Conservation (phyloP, 92 coral and sea anemone species). For the Isaurus tuberculatus region DNA sequence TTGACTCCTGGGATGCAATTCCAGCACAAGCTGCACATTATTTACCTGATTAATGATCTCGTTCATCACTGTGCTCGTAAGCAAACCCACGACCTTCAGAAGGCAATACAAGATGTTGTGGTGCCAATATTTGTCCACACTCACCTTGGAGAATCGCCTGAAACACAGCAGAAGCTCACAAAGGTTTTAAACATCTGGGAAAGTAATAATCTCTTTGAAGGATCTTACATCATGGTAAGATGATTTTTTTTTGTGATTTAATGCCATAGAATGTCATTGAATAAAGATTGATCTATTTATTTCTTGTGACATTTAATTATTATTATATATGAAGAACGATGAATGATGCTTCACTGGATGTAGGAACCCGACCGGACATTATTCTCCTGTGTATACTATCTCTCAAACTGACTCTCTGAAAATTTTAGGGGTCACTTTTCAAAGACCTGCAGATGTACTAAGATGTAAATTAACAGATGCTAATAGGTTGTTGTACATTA, state of each 20-base stretch:
- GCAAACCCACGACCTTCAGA: constrained; percentile 76
- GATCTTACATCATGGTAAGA: constrained; percentile 73
- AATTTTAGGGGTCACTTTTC: too few relatives aligned
- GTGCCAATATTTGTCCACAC: constrained; percentile 85
- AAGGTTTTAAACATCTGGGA: constrained; percentile 96
- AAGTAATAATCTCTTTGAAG: constrained; percentile 82
- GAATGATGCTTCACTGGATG: too few relatives aligned
- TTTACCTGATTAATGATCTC: constrained; percentile 91
- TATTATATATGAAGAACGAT: too few relatives aligned
- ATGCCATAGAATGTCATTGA: not conserved
- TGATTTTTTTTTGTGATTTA: not conserved
- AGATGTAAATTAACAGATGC: too few relatives aligned
- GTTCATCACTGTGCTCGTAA: constrained; percentile 89
- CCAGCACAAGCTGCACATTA: constrained; percentile 88
- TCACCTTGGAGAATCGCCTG: constrained; percentile 84
- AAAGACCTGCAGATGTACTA: too few relatives aligned
- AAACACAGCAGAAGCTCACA: constrained; percentile 82
- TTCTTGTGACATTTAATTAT: too few relatives aligned
- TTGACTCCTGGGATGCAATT: constrained; percentile 89
- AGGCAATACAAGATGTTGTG: constrained; percentile 80
- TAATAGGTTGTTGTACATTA: too few relatives aligned
- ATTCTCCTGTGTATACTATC: too few relatives aligned
- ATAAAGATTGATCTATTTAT: too few relatives aligned
- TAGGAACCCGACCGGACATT: too few relatives aligned
- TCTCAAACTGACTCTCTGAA: too few relatives aligned